Base-by-base conservation (phyloP, 2,797 vertebrate species). In the Sebastes taczanowskii region DNA sequence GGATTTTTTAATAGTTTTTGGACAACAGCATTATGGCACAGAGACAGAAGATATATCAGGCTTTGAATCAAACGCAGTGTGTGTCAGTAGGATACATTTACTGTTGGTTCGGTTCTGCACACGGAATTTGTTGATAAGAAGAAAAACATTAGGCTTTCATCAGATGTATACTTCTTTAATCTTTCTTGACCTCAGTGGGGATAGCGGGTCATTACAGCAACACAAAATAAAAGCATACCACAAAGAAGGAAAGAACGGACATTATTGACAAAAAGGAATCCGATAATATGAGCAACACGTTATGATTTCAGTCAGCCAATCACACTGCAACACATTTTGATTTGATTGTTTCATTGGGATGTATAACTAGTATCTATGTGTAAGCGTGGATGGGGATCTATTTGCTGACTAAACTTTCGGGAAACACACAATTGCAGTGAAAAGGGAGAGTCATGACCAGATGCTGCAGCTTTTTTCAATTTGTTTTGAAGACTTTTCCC, bases 381-480 rank as follows among this genome's bases (percentile, higher is more conserved):
- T 29, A 8, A 38, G 22, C 20, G 13, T 32, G n/a, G 13, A 71
- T 30, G 18, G 27, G 35, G 56, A 60, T 74, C 25, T 63, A 30
- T 63, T 56, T 63, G 52, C 62, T 77, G 18, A 49, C 77, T 87
- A 55, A 74, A 86, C 76, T 65, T 82, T 71, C 67, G 60, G 73
- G 77, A 86, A 73, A 79, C 55, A 59, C 63, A 11, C 74, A 34
- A 71, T 66, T 79, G 7, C 61, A 77, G 63, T 78, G 56, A 64
- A 65, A 79, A 61, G 68, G 11, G 29, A 62, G 49, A 89, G 87
- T 89, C 73, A 83, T 69, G 60, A 78, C 74, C 88, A 89, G 78
- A 88, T 91, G 81, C 59, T 77, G n/a, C 86, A 88, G 70, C 63
- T 85, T 85, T 81, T 87, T 84, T 67, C 34, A 64, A 86, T 89